Evolutionary conservation across 2,113 vertebrate species (phyloP).

Genomic region (Zosterops pallidus): DNA sequence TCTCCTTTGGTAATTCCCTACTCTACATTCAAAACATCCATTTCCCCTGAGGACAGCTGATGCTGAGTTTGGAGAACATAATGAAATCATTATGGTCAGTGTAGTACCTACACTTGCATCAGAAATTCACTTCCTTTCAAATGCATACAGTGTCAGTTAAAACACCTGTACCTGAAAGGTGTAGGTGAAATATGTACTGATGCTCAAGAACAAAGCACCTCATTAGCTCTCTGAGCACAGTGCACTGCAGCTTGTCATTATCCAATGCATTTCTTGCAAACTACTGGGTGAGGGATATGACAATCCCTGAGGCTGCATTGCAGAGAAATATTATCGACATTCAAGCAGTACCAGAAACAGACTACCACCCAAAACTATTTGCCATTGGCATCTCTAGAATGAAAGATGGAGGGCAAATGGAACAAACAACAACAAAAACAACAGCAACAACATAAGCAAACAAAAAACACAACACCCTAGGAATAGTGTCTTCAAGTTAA

Average conservation of each 20-base stretch:
- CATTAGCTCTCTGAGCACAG: constrained; percentile 63
- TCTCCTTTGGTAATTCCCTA: neutral
- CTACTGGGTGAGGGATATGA: neutral
- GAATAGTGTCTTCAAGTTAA: neutral
- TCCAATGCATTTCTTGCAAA: constrained; percentile 20
- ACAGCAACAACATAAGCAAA: neutral
- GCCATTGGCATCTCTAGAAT: neutral
- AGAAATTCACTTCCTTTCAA: neutral
- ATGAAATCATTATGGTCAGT: neutral
- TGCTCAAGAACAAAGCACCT: constrained; percentile 57
- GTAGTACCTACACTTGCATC: neutral
- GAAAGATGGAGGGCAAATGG: neutral
- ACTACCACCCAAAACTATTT: neutral
- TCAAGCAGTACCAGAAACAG: neutral
- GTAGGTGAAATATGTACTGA: neutral
- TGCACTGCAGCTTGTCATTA: constrained; percentile 53
- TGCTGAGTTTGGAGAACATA: neutral
- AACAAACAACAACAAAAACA: neutral
- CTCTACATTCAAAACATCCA: neutral
- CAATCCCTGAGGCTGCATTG: neutral
- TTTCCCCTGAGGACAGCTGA: neutral
- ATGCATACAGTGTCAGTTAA: neutral
- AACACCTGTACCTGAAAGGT: neutral
- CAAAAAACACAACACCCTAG: neutral
- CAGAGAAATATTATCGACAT: neutral